These are phyloP conservation scores for Gopherus evgoodei DNA, from an alignment of 2,113 vertebrate species.

Conservation along the genomic window DNA sequence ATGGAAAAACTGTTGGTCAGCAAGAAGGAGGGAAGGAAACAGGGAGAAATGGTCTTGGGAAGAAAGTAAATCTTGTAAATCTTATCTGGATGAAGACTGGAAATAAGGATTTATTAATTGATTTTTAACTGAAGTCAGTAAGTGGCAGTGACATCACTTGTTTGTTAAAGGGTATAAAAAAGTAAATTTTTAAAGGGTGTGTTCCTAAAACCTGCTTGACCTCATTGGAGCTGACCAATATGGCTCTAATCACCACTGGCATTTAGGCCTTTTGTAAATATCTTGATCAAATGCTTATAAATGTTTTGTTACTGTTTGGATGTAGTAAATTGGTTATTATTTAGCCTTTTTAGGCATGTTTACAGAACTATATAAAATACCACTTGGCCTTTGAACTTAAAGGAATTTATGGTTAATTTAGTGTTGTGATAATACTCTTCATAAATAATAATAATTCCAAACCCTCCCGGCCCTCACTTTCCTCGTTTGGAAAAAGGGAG, in stretches of 20 bases:
- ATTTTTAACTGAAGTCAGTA: background rate
- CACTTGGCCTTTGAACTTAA: background rate
- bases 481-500: background rate
- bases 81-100: background rate
- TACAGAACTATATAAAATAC: background rate
- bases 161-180: background rate
- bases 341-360: background rate
- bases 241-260: background rate
- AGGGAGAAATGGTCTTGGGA: background rate
- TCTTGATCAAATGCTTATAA: background rate
- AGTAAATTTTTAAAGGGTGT: background rate
- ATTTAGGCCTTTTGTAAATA: background rate
- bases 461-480: background rate
- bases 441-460: background rate
- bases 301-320: background rate
- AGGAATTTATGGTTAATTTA: background rate
- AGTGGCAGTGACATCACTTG: background rate
- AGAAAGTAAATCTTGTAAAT: background rate
- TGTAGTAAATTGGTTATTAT: background rate
- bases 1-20: background rate
- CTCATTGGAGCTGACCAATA: too few relatives aligned
- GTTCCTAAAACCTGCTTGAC: background rate
- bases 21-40: background rate
- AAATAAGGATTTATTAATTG: background rate
- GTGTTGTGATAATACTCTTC: background rate